Evolutionary conservation across 2,113 vertebrate species (phyloP).

Genomic region (Chlamydotis undulata): DNA sequence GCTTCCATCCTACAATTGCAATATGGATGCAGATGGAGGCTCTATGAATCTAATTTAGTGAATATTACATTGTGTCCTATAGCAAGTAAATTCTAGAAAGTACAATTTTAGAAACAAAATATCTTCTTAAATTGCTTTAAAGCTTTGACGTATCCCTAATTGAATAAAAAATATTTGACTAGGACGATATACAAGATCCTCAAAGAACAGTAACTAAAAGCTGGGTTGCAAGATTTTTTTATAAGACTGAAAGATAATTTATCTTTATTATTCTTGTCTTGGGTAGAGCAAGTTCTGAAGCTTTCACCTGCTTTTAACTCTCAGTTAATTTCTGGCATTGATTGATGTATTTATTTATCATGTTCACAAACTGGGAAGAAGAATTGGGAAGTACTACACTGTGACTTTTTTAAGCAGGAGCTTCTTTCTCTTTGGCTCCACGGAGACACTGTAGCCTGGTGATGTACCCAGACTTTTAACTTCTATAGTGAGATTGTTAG

Average conservation of each 20-base stretch:
- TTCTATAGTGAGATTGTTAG: neutral
- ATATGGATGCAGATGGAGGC: neutral
- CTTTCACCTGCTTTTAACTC: neutral
- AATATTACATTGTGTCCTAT: neutral
- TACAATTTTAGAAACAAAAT: neutral
- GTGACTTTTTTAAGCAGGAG: neutral
- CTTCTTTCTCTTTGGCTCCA: slow-evolving; percentile 6
- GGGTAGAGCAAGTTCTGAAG: neutral
- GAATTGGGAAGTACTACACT: neutral
- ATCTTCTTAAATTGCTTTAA: neutral
- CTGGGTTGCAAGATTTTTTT: neutral
- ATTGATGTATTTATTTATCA: neutral
- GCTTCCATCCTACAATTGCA: neutral
- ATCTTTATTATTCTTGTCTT: neutral
- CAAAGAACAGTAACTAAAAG: neutral
- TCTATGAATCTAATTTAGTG: neutral
- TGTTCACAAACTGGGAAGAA: neutral
- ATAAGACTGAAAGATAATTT: neutral
- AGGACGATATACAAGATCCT: neutral
- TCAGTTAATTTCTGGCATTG: neutral
- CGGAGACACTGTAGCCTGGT: neutral
- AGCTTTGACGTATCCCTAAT: neutral
- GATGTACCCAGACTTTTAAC: neutral
- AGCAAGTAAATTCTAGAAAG: neutral
- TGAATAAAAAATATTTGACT: neutral